phyloP scores from a whole-genome alignment of 2,888 invertebrate genomes.

The Calameuta idolon region DNA sequence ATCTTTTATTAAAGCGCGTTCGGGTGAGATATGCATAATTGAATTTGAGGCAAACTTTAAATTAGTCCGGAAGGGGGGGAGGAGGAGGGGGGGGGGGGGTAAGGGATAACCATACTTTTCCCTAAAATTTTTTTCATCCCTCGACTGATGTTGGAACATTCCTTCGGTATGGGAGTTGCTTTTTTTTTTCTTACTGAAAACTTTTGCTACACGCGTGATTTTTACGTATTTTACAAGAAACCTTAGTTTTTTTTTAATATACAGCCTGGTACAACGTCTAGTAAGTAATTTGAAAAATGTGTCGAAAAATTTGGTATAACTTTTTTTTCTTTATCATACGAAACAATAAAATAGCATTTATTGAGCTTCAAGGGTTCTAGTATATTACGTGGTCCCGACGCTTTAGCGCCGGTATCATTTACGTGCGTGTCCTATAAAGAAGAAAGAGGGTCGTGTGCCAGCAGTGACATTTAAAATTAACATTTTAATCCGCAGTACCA shows the following conservation, averaged over 20 bases:
- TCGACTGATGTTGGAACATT: not conserved
- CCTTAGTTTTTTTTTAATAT: not conserved
- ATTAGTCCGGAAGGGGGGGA: not conserved
- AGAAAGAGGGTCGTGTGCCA: constrained; percentile 11
- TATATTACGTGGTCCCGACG: not conserved
- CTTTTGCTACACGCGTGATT: not conserved
- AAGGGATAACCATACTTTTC: not conserved
- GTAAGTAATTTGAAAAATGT: not conserved
- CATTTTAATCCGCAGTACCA: constrained; percentile 39
- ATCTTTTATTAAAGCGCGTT: not conserved
- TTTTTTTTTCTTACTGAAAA: not conserved
- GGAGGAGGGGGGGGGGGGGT: too few species aligned
- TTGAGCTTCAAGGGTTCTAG: not conserved
- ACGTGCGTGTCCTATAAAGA: not conserved
- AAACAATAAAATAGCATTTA: constrained; percentile 3
- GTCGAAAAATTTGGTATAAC: not conserved
- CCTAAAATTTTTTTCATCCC: not conserved
- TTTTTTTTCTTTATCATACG: not conserved
- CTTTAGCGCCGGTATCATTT: not conserved
- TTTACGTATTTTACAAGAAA: not conserved
- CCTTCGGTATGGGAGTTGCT: not conserved
- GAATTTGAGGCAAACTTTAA: constrained; percentile 6
- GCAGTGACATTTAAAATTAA: constrained; percentile 35
- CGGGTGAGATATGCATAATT: not conserved
- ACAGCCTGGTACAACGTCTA: not conserved